phyloP scores from a whole-genome alignment of 2,888 invertebrate genomes.

The Blastobasis lacticolella region DNA sequence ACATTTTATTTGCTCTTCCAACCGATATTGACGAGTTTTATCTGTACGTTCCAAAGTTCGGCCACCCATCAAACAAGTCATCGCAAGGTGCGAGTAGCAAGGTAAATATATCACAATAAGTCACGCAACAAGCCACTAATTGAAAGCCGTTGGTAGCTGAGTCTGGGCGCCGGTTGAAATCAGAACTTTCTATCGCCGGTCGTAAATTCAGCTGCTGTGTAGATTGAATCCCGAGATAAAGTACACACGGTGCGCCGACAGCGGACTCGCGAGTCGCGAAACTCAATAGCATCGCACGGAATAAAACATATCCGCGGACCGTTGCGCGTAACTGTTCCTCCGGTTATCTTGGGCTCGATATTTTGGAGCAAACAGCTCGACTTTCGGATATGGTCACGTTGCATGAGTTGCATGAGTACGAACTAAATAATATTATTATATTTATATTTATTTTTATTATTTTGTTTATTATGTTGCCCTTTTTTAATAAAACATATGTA shows the following conservation, averaged over 20 bases:
- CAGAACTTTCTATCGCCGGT: constrained; percentile 20
- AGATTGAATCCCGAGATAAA: constrained; percentile 33
- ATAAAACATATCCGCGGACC: constrained; percentile 23
- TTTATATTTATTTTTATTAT: no score
- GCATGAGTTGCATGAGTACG: no score
- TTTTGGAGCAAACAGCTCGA: neutral
- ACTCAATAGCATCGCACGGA: constrained; percentile 21
- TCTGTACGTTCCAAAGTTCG: neutral
- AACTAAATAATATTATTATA: no score
- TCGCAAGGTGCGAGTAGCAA: neutral
- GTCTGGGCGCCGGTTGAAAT: constrained; percentile 8
- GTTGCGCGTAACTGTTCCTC: constrained; percentile 7
- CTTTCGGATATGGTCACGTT: no score
- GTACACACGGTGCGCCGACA: constrained; percentile 30
- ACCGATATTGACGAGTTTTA: no score
- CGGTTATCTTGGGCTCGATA: neutral
- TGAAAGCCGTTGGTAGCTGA: no score
- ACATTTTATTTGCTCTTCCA: no score
- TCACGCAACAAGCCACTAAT: constrained; percentile 4
- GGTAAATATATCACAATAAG: constrained; percentile 19
- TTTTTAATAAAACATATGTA: no score
- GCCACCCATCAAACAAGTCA: neutral
- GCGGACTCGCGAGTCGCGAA: constrained; percentile 32
- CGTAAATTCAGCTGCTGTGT: constrained; percentile 25
- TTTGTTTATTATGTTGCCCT: no score